Evolutionary conservation across 2,888 invertebrate genomes (phyloP).

Genomic region (Ophion ellenae): DNA sequence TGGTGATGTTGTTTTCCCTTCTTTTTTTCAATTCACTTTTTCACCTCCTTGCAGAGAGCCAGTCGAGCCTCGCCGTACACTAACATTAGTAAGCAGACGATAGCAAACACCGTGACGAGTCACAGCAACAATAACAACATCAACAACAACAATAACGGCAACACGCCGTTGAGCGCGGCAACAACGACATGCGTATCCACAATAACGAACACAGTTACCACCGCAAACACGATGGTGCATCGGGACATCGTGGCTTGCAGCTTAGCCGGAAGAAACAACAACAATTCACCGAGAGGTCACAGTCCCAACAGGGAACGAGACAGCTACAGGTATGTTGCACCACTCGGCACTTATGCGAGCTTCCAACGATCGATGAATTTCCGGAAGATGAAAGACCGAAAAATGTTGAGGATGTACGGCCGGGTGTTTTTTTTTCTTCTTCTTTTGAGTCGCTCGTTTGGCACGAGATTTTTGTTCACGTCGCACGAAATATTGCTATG

Average conservation of each 20-base stretch:
- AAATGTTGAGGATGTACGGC: not conserved
- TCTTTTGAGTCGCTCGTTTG: too few species aligned
- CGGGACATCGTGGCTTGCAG: constrained; percentile 84
- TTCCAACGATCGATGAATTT: not conserved
- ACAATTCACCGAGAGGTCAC: constrained; percentile 91
- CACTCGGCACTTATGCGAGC: too few species aligned
- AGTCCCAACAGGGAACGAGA: constrained; percentile 93
- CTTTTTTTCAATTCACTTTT: constrained; percentile 6
- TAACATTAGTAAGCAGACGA: constrained; percentile 79
- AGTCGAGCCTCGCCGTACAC: constrained; percentile 82
- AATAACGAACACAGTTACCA: constrained; percentile 83
- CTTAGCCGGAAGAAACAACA: constrained; percentile 85
- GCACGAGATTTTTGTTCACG: too few species aligned
- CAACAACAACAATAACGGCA: constrained; percentile 54
- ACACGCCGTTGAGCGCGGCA: constrained; percentile 80
- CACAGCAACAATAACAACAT: constrained; percentile 62
- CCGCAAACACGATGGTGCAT: constrained; percentile 84
- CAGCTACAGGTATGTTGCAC: constrained; percentile 89
- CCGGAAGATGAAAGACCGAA: not conserved
- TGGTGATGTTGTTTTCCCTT: not conserved
- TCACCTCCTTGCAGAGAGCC: constrained; percentile 75
- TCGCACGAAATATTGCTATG: too few species aligned
- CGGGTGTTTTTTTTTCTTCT: too few species aligned
- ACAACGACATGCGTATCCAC: constrained; percentile 82
- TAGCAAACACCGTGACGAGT: constrained; percentile 72